Base-by-base conservation (phyloP, 2,113 vertebrate species). In the Alethe diademata region DNA sequence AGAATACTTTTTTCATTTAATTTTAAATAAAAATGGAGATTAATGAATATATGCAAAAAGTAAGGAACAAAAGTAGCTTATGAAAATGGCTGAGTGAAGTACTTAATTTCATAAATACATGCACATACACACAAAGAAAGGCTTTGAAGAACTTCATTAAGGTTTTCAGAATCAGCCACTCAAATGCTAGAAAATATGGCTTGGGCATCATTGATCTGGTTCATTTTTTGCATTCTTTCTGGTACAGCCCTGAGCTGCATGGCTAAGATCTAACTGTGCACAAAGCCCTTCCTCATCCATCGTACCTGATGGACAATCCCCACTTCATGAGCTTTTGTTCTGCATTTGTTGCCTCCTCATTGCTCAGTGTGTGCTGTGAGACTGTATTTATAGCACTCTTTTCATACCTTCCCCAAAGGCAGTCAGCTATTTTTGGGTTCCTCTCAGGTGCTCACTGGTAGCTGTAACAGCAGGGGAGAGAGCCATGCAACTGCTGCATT, bases 21-120 rank as follows among this genome's bases (percentile, higher is more conserved):
- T 96, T 95, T 92, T 38, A 89, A 92, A 75, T 79, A 90, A 91
- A 92, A 85, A 75, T 43, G 25, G 72, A 87, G 57, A 69, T 72
- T 82, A 91, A 91, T 66, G 71, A 90, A 24, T 50, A 78, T 29
- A 53, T 51, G 19, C 66, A 78, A 90, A 87, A 93, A 88, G 13
- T 57, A 76, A 85, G 78, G 29, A 73, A 87, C 40, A 92, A 70
- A 82, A 78, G 45, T 48, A 76, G 26, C 66, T 91, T 92, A 45
- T 61, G 73, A 80, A 88, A 92, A 79, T 47, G 53, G 56, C 54
- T 4, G 4, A 83, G 31, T 54, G 33, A 93, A 88, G 51, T 38
- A 61, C 71, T 88, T 87, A 3, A 65, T 93, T 94, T 95, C 60
- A 76, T 73, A 89, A 62, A 70, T 58, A 78, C n/a, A 58, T 0